phyloP scores from a whole-genome alignment of 2,113 vertebrate genomes.

The Pangasianodon hypophthalmus region DNA sequence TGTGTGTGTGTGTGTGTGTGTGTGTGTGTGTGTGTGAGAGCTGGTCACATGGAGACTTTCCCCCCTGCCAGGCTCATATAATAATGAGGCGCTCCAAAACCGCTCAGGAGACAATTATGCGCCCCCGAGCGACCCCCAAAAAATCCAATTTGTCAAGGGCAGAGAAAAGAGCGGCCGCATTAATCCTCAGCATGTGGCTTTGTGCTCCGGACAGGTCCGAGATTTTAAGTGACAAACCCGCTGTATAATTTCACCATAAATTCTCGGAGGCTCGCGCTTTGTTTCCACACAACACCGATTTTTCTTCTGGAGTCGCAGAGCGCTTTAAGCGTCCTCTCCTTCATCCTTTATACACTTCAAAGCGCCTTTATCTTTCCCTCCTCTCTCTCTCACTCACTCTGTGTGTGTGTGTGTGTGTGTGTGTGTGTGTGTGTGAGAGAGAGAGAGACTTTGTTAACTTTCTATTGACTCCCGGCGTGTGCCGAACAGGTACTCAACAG shows the following conservation, averaged over 20 bases:
- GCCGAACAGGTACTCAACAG: conserved; percentile 99
- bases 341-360: conserved; percentile 98
- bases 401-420: conserved; percentile 69
- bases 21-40: conserved; percentile 1
- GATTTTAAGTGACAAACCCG: conserved; percentile 99
- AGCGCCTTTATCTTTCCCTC: conserved; percentile 88
- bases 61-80: conserved; percentile 33
- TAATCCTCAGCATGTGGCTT: conserved; percentile 99
- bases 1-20: conserved; percentile 10
- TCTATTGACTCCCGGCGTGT: conserved; percentile 99
- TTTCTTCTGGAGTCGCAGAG: conserved; percentile 92
- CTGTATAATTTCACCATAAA: conserved; percentile 99
- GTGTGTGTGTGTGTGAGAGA: not conserved
- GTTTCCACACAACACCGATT: conserved; percentile 85
- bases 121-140: conserved; percentile 94
- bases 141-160: conserved; percentile 99
- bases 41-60: conserved; percentile 39
- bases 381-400: conserved; percentile 46
- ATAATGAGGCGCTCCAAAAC: conserved; percentile 94
- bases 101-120: conserved; percentile 92
- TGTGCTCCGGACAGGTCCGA: conserved; percentile 99
- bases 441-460: conserved; percentile 91
- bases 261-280: conserved; percentile 89
- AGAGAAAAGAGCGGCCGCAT: conserved; percentile 97
- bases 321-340: conserved; percentile 99